Evolutionary conservation across 2,113 vertebrate genomes (phyloP), one percentile per base, ranked within the genome.

Genomic region (Tympanuchus pallidicinctus): DNA sequence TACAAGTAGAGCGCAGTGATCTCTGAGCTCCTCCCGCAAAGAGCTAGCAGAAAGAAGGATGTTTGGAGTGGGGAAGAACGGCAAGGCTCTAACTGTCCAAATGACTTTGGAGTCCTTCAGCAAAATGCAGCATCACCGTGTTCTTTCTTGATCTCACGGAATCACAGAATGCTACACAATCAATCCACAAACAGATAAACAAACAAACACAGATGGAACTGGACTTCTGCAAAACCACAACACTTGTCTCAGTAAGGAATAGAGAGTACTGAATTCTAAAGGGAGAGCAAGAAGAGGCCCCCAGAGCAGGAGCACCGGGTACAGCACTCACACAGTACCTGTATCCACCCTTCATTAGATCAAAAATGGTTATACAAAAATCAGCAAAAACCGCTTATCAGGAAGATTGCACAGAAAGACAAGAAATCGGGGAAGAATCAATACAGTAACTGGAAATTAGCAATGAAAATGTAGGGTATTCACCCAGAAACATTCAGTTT

Each of bases 21-120:
- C 80, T 59, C 91, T 81, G 76, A 90, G 90, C 66, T 93, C 61
- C 65, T 73, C 17, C 90, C 81, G 89, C 69, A 75, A 88, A 88
- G 75, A 86, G 2, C 69, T 22, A 70, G 40, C 30, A 84, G 40
- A 40, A 59, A 52, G 48, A 27, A 92, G 40, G 61, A 28, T 54
- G 20, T 47, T 57, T 32, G 48, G 75, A 80, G 34, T 25, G 11
- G 63, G 71, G 20, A 88, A 17, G 73, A 89, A 84, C 25, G 64
- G 73, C 90, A 86, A 92, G 9, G 32, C 72, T 66, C 43, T 50
- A 21, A 59, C 6, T 6, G 28, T 57, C 63, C 42, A 47, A 34
- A 16, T 10, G 45, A 72, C 79, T 77, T 57, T 36, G 36, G 40
- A 63, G 34, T 21, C 19, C 82, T 85, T 75, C 52, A 90, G 36